These are phyloP conservation scores for Neotoma lepida DNA, from an alignment of 2,113 vertebrate genomes.

Conservation along the genomic window DNA sequence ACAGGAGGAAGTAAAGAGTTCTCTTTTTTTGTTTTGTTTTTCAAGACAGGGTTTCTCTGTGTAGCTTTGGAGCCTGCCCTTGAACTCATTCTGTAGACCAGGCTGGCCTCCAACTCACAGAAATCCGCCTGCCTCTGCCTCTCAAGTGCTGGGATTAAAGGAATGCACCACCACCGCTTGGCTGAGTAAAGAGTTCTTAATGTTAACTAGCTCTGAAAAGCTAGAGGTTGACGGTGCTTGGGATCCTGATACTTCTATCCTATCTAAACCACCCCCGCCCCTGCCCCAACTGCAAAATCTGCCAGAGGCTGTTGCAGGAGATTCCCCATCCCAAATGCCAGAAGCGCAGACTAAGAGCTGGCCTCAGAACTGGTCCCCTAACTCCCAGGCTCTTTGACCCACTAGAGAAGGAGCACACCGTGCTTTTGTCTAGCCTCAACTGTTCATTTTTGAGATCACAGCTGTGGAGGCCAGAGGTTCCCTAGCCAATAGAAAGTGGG, in stretches of 20 bases:
- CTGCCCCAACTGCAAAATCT: neutral
- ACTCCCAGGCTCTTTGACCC: neutral
- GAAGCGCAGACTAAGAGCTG: neutral
- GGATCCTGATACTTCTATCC: neutral
- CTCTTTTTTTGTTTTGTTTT: too few species aligned
- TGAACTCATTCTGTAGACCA: too few species aligned
- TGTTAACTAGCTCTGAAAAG: conserved; percentile 15
- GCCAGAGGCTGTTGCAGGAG: neutral
- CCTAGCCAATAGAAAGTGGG: neutral
- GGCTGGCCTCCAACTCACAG: too few species aligned
- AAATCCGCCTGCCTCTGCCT: neutral
- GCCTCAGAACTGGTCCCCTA: neutral
- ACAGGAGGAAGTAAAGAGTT: neutral
- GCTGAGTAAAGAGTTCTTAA: neutral
- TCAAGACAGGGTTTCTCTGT: too few species aligned
- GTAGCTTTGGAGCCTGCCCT: too few species aligned
- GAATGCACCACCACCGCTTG: rapidly evolving
- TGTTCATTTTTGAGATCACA: neutral
- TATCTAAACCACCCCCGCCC: neutral
- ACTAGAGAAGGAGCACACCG: neutral
- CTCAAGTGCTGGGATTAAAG: neutral
- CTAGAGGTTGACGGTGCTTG: neutral
- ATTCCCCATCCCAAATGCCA: neutral
- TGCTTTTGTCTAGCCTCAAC: neutral
- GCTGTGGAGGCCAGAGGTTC: neutral